phyloP scores from a whole-genome alignment of 1,140 invertebrate genomes.

The Formica exsecta region DNA sequence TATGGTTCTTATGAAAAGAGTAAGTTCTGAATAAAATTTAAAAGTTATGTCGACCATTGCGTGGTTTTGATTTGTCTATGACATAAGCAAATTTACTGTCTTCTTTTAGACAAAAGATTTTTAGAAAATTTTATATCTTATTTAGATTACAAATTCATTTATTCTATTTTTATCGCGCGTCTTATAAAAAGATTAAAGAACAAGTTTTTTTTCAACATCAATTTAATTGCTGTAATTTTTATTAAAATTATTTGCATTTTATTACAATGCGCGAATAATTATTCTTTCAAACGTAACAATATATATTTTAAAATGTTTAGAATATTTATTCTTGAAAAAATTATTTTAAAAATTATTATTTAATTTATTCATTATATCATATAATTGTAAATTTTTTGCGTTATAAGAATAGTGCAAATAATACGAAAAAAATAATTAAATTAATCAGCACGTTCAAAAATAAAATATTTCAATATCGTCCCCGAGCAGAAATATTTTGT shows the following conservation, averaged over 20 bases:
- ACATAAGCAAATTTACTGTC: constrained; percentile 47
- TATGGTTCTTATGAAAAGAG: constrained; percentile 20
- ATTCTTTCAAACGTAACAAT: neutral
- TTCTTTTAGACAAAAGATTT: neutral
- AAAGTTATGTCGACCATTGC: constrained; percentile 60
- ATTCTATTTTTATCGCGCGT: neutral
- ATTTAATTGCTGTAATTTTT: neutral
- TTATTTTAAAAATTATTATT: neutral
- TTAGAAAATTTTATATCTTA: neutral
- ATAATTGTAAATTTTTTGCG: neutral
- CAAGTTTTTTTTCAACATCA: neutral
- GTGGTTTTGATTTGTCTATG: neutral
- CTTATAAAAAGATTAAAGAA: neutral
- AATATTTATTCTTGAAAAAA: neutral
- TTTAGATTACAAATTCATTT: neutral
- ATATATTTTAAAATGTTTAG: neutral
- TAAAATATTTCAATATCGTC: constrained; percentile 51
- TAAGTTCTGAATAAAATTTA: constrained; percentile 74
- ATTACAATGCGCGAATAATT: neutral
- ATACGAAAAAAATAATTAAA: constrained; percentile 9
- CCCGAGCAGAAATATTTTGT: constrained; percentile 37
- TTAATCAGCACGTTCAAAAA: constrained; percentile 43
- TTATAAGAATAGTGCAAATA: neutral
- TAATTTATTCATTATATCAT: neutral
- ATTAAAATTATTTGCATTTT: neutral